Evolutionary conservation across 2,888 invertebrate genomes (phyloP).

Genomic region (Quadriops clusia): DNA sequence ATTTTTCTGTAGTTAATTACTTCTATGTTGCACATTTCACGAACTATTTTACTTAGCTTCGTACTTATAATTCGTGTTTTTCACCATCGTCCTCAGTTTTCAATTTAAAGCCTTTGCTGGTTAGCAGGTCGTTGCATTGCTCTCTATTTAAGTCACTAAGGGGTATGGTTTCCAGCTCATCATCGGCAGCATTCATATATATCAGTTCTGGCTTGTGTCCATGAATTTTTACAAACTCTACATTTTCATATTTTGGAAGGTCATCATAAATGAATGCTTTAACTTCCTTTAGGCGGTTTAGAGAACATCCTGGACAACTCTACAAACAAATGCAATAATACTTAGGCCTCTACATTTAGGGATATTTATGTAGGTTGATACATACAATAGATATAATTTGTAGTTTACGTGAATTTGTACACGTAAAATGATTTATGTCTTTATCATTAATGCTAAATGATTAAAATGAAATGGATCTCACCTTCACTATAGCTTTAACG

Average conservation of each 20-base stretch:
- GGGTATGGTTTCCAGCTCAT: slow-evolving; percentile 50
- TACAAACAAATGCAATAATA: too few relatives aligned
- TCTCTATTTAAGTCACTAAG: slow-evolving; percentile 45
- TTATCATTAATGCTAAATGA: too few relatives aligned
- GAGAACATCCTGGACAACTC: slow-evolving; percentile 58
- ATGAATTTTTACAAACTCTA: slow-evolving; percentile 53
- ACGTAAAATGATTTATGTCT: too few relatives aligned
- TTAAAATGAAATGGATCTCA: too few relatives aligned
- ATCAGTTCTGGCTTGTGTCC: slow-evolving; percentile 55
- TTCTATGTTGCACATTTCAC: too few relatives aligned
- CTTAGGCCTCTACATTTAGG: too few relatives aligned
- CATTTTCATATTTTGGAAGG: slow-evolving; percentile 47
- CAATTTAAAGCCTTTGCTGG: slow-evolving; percentile 46
- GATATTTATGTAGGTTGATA: too few relatives aligned
- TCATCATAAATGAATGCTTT: slow-evolving; percentile 56
- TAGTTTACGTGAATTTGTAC: too few relatives aligned
- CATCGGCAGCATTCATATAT: slow-evolving; percentile 43
- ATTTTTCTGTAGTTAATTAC: too few relatives aligned
- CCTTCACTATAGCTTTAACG: too few relatives aligned
- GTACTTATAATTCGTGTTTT: slow-evolving; percentile 37
- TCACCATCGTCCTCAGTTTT: slow-evolving; percentile 31
- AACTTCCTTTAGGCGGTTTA: slow-evolving; percentile 54
- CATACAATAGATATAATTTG: too few relatives aligned
- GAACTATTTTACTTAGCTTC: too few relatives aligned
- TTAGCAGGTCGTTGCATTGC: slow-evolving; percentile 55